Evolutionary conservation across 2,113 vertebrate species (phyloP), one percentile per base, ranked within the genome.

Genomic region (Alethe diademata): DNA sequence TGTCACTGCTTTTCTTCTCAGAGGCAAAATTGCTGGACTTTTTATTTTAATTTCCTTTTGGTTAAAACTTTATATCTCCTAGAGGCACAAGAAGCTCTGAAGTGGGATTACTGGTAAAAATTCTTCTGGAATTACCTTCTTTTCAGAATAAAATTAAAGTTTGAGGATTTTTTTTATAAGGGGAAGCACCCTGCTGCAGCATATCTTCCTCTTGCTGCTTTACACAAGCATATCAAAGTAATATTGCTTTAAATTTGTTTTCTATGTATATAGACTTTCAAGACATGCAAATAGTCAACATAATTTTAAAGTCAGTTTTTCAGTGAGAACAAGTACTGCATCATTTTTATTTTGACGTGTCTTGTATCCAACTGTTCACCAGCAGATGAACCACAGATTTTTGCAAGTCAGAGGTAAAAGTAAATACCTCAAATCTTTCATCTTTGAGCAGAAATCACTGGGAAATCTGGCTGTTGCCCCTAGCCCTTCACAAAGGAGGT

Each of bases 41-140:
- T 93, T 84, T 60, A 36, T 89, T 95, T 93, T 87, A 31, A 86
- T 89, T 94, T 95, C 72, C 76, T 96, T 93, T 92, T 64, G 31
- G 73, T 75, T 92, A 86, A 95, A 92, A 91, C 40, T 85, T 89
- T 72, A 18, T 10, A 24, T 48, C 62, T 91, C 73, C 65, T 86
- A 74, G 31, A 74, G 76, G 83, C 56, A 81, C 19, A 88, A 79
- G 70, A 80, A 86, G 19, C 12, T 91, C 56, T 56, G 12, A 91
- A 84, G 48, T 71, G 31, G 53, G 33, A 88, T 86, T 79, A 62
- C 17, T 58, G 31, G 8, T 81, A 18, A 87, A 92, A 92, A 85
- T 25, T 86, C 11, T 78, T 86, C 73, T 48, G 48, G 51, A 71
- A 84, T 78, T 0, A 50, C 40, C 57, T 78, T 78, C 83, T 92